Base-by-base conservation (phyloP, 2,113 vertebrate species). In the Ploceus nigricollis region DNA sequence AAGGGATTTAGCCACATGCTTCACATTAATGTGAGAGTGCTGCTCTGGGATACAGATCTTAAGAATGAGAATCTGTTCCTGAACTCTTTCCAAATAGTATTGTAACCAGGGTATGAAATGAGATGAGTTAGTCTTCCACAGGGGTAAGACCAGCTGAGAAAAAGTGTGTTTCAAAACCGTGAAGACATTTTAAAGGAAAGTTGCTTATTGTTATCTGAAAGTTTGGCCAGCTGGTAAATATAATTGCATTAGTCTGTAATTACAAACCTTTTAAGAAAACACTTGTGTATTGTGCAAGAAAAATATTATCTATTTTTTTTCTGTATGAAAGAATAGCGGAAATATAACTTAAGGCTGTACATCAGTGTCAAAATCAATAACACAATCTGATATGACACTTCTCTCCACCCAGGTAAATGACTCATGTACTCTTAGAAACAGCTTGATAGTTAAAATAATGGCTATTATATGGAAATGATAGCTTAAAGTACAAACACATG, bases 401-500 rank as follows among this genome's bases (percentile, higher is more conserved):
- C 21, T 65, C 81, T 73, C 28, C 61, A 20, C 61, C 22, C 69
- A 75, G 50, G 57, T 92, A 84, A 93, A 94, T 89, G 11, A 31
- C 19, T 95, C 44, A 91, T 71, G 42, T 72, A 79, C 48, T 76
- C 39, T 70, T 69, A 89, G 84, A 92, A 93, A 37, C 37, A 71
- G 51, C 42, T 78, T 56, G 56, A 91, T 88, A 73, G 76, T 90
- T 94, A 95, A 95, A 94, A 81, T 92, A 96, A 93, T 45, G 56
- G 24, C 9, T 86, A 93, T 83, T 95, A 83, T 51, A 78, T 86
- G 28, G 76, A 95, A 89, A 82, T 92, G 10, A 92, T 69, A 81
- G 71, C 65, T 92, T 69, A 93, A 94, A 93, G 91, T 95, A 90
- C 58, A 94, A 96, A 94, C 90, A 94, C 35, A 89, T 94, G 94